These are phyloP conservation scores for Dermatemys mawii DNA, from an alignment of 2,113 vertebrate genomes.

Conservation along the genomic window DNA sequence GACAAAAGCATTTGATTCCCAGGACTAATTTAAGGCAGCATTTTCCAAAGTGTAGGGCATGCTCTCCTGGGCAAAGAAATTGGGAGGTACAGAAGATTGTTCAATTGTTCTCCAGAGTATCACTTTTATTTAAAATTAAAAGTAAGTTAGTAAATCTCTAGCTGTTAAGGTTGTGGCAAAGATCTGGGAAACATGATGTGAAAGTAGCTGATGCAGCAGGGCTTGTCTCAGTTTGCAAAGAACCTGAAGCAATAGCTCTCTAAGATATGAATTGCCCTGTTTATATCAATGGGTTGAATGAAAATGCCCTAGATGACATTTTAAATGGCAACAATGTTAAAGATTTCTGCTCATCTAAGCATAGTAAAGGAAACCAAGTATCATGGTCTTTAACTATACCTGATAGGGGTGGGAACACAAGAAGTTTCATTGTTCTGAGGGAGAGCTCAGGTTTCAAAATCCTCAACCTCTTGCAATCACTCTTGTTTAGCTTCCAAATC, in stretches of 20 bases:
- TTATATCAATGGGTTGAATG: neutral
- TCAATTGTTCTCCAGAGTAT: neutral
- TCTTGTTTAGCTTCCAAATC: neutral
- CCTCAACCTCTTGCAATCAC: neutral
- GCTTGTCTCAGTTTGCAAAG: neutral
- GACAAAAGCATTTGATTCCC: neutral
- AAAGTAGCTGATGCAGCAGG: neutral
- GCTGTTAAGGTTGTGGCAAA: neutral
- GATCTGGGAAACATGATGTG: neutral
- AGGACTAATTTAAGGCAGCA: neutral
- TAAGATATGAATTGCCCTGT: neutral
- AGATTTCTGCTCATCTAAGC: neutral
- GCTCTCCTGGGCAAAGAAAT: neutral
- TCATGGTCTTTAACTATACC: neutral
- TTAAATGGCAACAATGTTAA: neutral
- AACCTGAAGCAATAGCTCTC: neutral
- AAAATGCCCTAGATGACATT: neutral
- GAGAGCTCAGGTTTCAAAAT: neutral
- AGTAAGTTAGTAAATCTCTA: neutral
- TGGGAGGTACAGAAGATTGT: neutral
- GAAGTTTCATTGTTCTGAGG: neutral
- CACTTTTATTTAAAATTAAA: neutral
- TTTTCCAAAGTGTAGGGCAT: neutral
- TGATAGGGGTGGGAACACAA: neutral
- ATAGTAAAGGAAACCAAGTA: neutral